phyloP scores from a whole-genome alignment of 2,797 vertebrate species.

The Lemur catta region DNA sequence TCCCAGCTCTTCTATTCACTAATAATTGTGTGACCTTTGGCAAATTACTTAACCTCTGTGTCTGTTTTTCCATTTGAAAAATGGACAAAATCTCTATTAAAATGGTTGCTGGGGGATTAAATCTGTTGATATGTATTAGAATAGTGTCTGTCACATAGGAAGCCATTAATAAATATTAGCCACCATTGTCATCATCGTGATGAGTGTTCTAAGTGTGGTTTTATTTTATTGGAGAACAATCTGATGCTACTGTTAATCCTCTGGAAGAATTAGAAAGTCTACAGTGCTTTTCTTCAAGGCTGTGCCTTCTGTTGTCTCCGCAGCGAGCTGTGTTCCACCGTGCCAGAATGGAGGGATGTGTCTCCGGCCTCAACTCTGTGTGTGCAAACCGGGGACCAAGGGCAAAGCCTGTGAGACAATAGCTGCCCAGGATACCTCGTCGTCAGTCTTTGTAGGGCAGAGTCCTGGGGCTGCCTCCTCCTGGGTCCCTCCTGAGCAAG shows the following conservation, averaged over 20 bases:
- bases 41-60: neutral
- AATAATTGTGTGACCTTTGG: neutral
- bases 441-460: conserved; percentile 80
- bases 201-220: neutral
- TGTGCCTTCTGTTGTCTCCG: conserved; percentile 73
- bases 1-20: neutral
- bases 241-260: neutral
- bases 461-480: conserved; percentile 85
- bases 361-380: conserved; percentile 94
- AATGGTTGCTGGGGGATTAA: neutral
- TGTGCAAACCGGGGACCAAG: conserved; percentile 95
- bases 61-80: neutral
- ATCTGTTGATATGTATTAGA: neutral
- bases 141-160: neutral
- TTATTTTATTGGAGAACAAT: neutral
- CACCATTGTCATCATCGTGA: neutral
- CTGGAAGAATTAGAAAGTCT: conserved; percentile 42
- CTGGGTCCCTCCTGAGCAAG: conserved; percentile 91
- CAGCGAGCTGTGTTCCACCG: conserved; percentile 95
- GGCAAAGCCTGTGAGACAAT: conserved; percentile 92
- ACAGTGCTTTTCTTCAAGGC: conserved; percentile 58
- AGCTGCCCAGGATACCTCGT: conserved; percentile 83
- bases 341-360: conserved; percentile 99
- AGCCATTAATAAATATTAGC: neutral
- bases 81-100: neutral